Percentiles rank a stretch among this genome's conserved stretches.
Conservation (phyloP, 2,888 invertebrate species). For the Eustalomyia histrio region DNA sequence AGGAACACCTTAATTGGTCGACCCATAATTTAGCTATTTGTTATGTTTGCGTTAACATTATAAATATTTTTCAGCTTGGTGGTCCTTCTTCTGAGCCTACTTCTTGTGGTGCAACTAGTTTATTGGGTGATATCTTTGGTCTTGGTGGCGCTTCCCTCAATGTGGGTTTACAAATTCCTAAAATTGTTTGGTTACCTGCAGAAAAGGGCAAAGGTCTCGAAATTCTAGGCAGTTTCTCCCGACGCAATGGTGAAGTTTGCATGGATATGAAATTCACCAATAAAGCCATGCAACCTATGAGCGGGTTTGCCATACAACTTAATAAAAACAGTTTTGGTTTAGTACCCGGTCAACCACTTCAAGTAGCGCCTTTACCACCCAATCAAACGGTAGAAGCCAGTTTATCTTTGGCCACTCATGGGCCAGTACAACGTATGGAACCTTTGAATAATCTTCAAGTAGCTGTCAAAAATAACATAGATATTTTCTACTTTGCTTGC, state of each 20-base stretch:
- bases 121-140: conserved; percentile 96
- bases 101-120: conserved; percentile 81
- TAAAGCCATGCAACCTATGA: conserved; percentile 99
- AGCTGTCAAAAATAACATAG: conserved; percentile 98
- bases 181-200: conserved; percentile 96
- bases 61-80: conserved; percentile 70
- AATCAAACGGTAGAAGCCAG: conserved; percentile 89
- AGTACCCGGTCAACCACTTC: conserved; percentile 90
- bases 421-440: conserved; percentile 98
- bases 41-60: neutral
- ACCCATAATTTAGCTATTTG: neutral
- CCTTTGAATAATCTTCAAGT: conserved; percentile 98
- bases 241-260: conserved; percentile 89
- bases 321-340: conserved; percentile 99
- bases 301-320: conserved; percentile 97
- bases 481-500: conserved; percentile 98
- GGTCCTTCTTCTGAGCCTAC: conserved; percentile 73
- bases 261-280: conserved; percentile 99
- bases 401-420: conserved; percentile 89
- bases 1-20: neutral
- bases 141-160: conserved; percentile 84
- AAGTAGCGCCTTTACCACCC: conserved; percentile 89
- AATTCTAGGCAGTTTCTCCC: conserved; percentile 95
- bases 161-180: conserved; percentile 88
- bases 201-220: conserved; percentile 96